These are phyloP conservation scores for Atta colombica DNA, from an alignment of 1,140 invertebrate genomes.

Conservation along the genomic window DNA sequence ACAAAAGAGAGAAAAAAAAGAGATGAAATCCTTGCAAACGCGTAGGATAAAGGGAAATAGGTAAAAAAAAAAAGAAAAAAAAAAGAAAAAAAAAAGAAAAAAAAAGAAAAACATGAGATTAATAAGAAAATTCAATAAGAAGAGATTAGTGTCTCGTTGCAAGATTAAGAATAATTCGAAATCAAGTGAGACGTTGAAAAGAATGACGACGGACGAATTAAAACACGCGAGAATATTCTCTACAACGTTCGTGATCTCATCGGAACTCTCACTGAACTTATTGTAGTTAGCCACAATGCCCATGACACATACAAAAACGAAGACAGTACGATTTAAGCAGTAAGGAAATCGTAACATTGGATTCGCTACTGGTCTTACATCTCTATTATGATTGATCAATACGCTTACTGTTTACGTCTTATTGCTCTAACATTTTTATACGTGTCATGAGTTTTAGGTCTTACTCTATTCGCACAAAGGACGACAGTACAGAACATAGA, in stretches of 20 bases:
- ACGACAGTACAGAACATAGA: background rate
- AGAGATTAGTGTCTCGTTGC: background rate
- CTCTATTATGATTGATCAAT: too few relatives aligned
- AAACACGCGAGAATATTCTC: constrained; percentile 50
- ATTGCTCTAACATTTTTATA: too few relatives aligned
- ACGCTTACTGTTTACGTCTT: too few relatives aligned
- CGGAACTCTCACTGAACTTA: background rate
- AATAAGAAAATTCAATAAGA: background rate
- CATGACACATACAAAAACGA: background rate
- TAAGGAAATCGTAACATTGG: too few relatives aligned
- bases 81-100: background rate
- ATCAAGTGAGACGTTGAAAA: background rate
- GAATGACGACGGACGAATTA: constrained; percentile 31
- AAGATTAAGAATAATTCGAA: constrained; percentile 25
- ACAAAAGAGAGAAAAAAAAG: background rate
- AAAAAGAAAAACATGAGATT: constrained; percentile 9
- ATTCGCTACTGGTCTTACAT: too few relatives aligned
- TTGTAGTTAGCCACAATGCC: background rate
- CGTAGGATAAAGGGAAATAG: background rate
- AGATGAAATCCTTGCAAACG: background rate
- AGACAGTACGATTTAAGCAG: too few relatives aligned
- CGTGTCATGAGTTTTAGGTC: too few relatives aligned
- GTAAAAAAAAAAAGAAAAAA: background rate
- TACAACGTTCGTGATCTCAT: background rate
- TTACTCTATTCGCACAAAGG: background rate